A percentile compares a stretch with the other conserved stretches of the same genome.
These are phyloP conservation scores for Struthio camelus DNA, from an alignment of 2,113 vertebrate species.

Conservation along the genomic window DNA sequence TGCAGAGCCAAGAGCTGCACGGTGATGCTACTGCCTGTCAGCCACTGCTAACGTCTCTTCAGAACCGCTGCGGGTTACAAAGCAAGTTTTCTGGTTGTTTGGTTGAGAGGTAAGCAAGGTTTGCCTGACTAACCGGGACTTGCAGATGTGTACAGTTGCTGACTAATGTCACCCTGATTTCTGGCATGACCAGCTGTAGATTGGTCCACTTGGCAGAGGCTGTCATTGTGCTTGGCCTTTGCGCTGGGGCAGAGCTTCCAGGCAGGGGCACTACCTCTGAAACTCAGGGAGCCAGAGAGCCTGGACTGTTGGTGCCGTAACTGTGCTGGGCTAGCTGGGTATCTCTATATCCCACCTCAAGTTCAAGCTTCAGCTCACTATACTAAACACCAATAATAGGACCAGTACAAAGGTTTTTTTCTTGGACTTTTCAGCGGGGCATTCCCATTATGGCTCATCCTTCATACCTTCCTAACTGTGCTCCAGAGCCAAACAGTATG, in stretches of 20 bases:
- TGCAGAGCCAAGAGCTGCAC: not conserved
- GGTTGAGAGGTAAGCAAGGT: not conserved
- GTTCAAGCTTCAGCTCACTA: too few species aligned
- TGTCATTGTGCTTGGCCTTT: too few species aligned
- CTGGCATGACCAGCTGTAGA: not conserved
- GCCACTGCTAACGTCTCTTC: accelerated
- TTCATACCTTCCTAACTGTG: not conserved
- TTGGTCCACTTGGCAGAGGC: too few species aligned
- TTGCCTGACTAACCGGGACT: not conserved
- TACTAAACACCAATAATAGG: not conserved
- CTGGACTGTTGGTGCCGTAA: too few species aligned
- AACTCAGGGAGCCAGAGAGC: too few species aligned
- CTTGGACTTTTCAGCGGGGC: not conserved
- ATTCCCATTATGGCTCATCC: not conserved
- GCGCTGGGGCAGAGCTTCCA: too few species aligned
- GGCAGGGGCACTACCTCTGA: too few species aligned
- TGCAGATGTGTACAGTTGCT: accelerated
- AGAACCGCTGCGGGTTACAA: not conserved
- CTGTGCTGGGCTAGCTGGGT: too few species aligned
- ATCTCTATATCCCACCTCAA: too few species aligned
- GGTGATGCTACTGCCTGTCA: not conserved
- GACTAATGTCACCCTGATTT: not conserved
- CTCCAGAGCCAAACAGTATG: not conserved
- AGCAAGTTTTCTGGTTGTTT: too few species aligned
- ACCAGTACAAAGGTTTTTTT: not conserved